A percentile compares a stretch with the other conserved stretches of the same genome.
These are phyloP conservation scores for Mustela nigripes DNA, from an alignment of 2,113 vertebrate species.

Conservation along the genomic window DNA sequence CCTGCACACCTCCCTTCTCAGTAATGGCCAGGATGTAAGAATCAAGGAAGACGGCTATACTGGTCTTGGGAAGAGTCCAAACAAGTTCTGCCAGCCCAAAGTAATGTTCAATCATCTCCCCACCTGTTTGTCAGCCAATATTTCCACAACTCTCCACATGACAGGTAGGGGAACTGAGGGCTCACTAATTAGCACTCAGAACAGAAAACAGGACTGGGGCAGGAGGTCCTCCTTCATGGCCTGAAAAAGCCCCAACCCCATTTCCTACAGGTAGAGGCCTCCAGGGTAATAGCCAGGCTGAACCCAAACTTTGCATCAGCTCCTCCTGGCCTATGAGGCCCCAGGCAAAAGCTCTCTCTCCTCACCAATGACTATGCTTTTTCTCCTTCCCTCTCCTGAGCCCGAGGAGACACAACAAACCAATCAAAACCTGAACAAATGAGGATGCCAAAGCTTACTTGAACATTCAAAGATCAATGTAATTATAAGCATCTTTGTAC, in stretches of 20 bases:
- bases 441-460: background rate
- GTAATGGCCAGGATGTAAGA: background rate
- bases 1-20: background rate
- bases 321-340: background rate
- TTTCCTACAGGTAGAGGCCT: rapidly evolving
- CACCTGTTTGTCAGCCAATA: background rate
- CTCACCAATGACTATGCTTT: background rate
- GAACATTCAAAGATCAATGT: conserved; percentile 2
- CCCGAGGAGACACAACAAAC: background rate
- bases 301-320: background rate
- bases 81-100: background rate
- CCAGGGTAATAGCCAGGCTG: background rate
- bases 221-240: background rate
- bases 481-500: conserved; percentile 19
- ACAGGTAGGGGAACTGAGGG: background rate
- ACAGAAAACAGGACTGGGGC: background rate
- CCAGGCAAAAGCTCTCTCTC: background rate
- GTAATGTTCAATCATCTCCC: background rate
- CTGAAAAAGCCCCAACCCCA: background rate
- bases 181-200: background rate
- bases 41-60: background rate
- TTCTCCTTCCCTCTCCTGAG: background rate
- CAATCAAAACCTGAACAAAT: background rate
- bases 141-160: no score
- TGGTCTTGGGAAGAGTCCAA: background rate